Evolutionary conservation across 2,888 invertebrate species (phyloP), one percentile per base, ranked within the genome.

Genomic region (Rotaria macrura): DNA sequence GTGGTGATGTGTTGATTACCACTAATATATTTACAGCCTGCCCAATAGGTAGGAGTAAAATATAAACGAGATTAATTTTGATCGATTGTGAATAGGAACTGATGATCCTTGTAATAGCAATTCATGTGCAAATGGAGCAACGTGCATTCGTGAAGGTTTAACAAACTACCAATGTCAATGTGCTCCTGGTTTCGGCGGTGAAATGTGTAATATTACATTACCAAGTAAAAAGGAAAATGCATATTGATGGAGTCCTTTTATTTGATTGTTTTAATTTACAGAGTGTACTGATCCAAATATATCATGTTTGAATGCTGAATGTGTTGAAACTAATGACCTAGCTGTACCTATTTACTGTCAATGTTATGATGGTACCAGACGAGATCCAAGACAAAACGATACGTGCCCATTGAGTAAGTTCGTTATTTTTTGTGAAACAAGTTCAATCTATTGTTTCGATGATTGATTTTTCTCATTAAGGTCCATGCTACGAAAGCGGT

Each of bases 331-430:
- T n/a, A 14, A 2, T 43, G 40, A 40, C 43, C 25, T 25, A 12
- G 12, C 10, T 14, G 4, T 79, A 43, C 79, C 79, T 43, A n/a
- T 79, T 14, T 79, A 79, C 20, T 79, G 79, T n/a, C 23, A 43
- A 79, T 79, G 79, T 12, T 79, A 79, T n/a, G 79, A 79, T 79
- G 79, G 79, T 25, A n/a, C 79, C n/a, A 23, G 43, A 43, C 40
- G 43, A 38, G 43, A 43, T 43, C 79, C 79, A 79, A 25, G 25
- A n/a, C 12, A 38, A n/a, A 79, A 79, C 12, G n/a, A 40, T n/a
- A 43, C 43, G n/a, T 79, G 79, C n/a, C 79, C 79, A 79, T 43
- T 43, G 25, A 79, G 79, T 79, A 12, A 4, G 79, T 79, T n/a
- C 1, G 74, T 74, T 2, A 20, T 38, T 43, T 43, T 38, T 6